Percentiles rank a stretch among this genome's conserved stretches.
Conservation (phyloP, 1,140 invertebrate species). For the Eciton burchellii region DNA sequence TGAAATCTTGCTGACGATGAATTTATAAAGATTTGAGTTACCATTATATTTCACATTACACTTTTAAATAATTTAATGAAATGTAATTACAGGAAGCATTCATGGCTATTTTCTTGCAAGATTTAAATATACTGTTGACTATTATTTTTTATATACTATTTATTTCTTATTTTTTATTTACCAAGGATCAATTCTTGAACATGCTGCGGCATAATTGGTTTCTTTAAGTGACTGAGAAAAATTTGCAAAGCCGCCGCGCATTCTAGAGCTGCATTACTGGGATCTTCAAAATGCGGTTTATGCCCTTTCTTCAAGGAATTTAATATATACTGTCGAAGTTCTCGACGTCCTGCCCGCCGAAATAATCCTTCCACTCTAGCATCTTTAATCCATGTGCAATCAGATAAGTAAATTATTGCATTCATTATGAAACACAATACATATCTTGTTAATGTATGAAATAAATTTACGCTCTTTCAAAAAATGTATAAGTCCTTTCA, state of each 20-base stretch:
- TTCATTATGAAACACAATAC: not conserved
- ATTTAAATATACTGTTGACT: not conserved
- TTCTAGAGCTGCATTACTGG: conserved; percentile 71
- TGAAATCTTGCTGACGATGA: conserved; percentile 33
- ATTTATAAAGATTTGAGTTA: not conserved
- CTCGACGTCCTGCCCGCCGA: conserved; percentile 70
- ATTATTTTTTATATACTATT: not conserved
- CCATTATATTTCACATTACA: not conserved
- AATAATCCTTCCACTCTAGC: conserved; percentile 77
- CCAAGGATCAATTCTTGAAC: conserved; percentile 84
- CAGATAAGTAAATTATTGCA: not conserved
- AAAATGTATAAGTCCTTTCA: conserved; percentile 74
- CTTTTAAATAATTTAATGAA: conserved; percentile 36
- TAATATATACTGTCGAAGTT: conserved; percentile 71
- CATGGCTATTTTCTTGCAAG: not conserved
- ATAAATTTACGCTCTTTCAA: conserved; percentile 75
- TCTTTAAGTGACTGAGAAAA: conserved; percentile 80
- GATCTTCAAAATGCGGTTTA: conserved; percentile 69
- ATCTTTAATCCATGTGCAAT: conserved; percentile 63
- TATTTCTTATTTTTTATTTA: conserved; percentile 67
- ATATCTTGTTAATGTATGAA: conserved; percentile 5
- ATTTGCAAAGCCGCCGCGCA: conserved; percentile 82
- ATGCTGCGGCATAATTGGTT: conserved; percentile 82
- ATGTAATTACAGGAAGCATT: conserved; percentile 12
- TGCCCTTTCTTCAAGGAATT: conserved; percentile 75